A percentile compares a stretch with the other conserved stretches of the same genome.
Conservation (phyloP, 2,797 vertebrate species). For the Alauda arvensis region DNA sequence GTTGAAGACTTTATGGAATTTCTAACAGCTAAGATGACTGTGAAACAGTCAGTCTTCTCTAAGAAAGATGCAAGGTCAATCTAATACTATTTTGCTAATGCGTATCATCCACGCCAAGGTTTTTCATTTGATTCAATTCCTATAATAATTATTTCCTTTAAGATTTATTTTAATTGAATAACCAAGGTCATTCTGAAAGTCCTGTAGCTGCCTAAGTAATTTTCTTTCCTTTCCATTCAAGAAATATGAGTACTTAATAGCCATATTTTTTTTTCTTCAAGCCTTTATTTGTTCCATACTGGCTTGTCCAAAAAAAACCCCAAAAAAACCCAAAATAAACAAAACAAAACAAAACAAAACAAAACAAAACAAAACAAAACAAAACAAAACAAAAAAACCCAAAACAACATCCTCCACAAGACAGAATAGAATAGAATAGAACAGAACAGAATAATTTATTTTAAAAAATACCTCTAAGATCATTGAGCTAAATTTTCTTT, state of each 20-base stretch:
- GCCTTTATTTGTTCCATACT: not conserved
- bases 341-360: no score
- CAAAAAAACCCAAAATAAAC: no score
- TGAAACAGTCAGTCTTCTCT: not conserved
- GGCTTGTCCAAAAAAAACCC: not conserved
- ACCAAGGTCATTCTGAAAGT: not conserved
- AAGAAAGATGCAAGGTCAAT: not conserved
- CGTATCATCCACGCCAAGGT: not conserved
- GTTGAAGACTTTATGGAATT: not conserved
- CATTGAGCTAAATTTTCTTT: not conserved
- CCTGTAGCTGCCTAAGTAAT: not conserved
- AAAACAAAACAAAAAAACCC: no score
- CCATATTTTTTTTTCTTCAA: not conserved
- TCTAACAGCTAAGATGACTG: not conserved
- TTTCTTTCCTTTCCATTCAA: not conserved
- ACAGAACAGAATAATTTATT: not conserved
- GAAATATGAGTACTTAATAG: not conserved
- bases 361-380: no score
- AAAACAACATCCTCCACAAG: no score
- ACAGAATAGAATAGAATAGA: not conserved
- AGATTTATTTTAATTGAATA: constrained; percentile 21
- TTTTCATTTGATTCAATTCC: constrained; percentile 18
- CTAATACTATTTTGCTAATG: constrained; percentile 6
- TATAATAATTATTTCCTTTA: constrained; percentile 26
- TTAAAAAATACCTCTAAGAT: not conserved